A percentile compares a stretch with the other conserved stretches of the same genome.
Conservation (phyloP, 2,888 invertebrate genomes). For the Xanthorhoe designata region DNA sequence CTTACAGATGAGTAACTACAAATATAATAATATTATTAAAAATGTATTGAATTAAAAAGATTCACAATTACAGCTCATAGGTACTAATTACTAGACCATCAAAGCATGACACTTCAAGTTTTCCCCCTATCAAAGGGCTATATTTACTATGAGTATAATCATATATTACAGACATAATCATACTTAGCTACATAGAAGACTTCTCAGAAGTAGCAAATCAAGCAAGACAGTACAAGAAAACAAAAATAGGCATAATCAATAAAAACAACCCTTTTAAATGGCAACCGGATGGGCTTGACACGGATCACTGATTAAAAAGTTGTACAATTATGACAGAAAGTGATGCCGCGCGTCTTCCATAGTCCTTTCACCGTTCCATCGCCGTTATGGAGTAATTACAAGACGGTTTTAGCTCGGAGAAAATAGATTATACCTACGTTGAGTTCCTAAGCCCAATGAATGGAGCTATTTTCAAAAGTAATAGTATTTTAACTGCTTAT, state of each 20-base stretch:
- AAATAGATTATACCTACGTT: conserved; percentile 49
- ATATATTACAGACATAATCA: not conserved
- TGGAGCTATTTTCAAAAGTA: not conserved
- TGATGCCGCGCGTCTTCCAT: conserved; percentile 58
- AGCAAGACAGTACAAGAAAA: conserved; percentile 33
- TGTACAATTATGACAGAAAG: conserved; percentile 51
- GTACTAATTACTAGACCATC: not conserved
- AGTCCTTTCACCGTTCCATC: conserved; percentile 52
- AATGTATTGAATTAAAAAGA: too few species aligned
- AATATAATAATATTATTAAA: not conserved
- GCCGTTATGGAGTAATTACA: conserved; percentile 57
- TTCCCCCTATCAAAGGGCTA: not conserved
- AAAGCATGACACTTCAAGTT: not conserved
- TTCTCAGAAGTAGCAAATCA: conserved; percentile 14
- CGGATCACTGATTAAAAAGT: conserved; percentile 42
- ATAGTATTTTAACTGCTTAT: not conserved
- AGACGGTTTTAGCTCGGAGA: conserved; percentile 61
- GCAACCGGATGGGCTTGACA: conserved; percentile 40
- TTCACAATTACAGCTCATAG: not conserved
- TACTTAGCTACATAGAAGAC: not conserved
- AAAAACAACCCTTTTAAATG: conserved; percentile 38
- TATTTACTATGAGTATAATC: not conserved
- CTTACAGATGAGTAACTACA: too few species aligned
- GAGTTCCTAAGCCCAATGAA: not conserved
- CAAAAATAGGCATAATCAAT: conserved; percentile 32